phyloP scores from a whole-genome alignment of 2,113 vertebrate species.

The Lampris incognitus region DNA sequence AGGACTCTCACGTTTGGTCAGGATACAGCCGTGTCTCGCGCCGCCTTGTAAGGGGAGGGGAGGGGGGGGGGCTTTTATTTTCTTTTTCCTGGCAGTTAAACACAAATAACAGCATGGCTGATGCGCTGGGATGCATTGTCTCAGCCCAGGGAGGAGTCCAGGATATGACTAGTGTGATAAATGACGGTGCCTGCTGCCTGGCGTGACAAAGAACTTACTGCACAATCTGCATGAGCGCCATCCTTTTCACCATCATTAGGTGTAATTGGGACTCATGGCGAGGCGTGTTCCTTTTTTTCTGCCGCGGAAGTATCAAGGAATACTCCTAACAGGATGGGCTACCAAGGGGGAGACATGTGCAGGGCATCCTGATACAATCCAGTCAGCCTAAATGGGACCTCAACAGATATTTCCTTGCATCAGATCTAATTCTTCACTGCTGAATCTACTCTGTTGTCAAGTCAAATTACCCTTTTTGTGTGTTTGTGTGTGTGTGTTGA shows the following conservation, averaged over 20 bases:
- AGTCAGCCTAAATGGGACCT: constrained; percentile 44
- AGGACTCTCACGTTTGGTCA: constrained; percentile 58
- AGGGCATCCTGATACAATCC: constrained; percentile 48
- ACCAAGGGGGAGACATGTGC: constrained; percentile 50
- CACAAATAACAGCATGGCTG: constrained; percentile 75
- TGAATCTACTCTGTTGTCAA: constrained; percentile 35
- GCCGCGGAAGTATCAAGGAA: constrained; percentile 46
- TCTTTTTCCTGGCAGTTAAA: constrained; percentile 77
- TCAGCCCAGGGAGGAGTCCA: constrained; percentile 69
- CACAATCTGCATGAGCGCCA: constrained; percentile 79
- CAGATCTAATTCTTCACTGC: constrained; percentile 35
- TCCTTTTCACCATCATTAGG: constrained; percentile 80
- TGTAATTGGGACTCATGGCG: constrained; percentile 81
- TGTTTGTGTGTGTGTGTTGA: constrained; percentile 31
- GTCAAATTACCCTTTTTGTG: constrained; percentile 44
- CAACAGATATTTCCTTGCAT: constrained; percentile 43
- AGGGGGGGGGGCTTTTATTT: constrained; percentile 62
- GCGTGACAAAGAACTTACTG: constrained; percentile 77
- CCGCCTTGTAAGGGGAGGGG: constrained; percentile 53
- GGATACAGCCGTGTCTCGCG: constrained; percentile 67
- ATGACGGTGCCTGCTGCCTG: constrained; percentile 72
- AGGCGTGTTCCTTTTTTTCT: constrained; percentile 60
- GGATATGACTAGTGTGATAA: constrained; percentile 79
- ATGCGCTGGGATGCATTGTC: constrained; percentile 72
- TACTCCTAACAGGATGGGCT: constrained; percentile 63